Conservation (phyloP, 2,888 invertebrate species). For the Adelognathus sp. region DNA sequence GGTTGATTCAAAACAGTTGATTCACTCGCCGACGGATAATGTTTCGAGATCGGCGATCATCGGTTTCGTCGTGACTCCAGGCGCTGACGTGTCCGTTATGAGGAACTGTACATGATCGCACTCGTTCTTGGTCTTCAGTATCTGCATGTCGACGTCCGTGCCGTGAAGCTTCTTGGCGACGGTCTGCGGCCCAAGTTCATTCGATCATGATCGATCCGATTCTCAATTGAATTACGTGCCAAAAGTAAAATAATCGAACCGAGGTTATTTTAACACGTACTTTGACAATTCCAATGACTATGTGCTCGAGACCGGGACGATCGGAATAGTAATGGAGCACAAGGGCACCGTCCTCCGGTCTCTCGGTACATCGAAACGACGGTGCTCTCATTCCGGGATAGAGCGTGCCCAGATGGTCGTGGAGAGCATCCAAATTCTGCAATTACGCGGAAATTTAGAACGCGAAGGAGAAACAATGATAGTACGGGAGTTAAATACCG, state of each 20-base stretch:
- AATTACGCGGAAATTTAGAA: conserved; percentile 56
- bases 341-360: conserved; percentile 93
- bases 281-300: conserved; percentile 98
- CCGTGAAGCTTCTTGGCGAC: conserved; percentile 96
- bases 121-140: conserved; percentile 93
- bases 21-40: conserved; percentile 85
- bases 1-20: neutral
- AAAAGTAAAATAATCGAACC: neutral
- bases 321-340: conserved; percentile 98
- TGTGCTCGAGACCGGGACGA: conserved; percentile 95
- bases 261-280: conserved; percentile 81
- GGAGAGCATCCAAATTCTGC: conserved; percentile 97
- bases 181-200: conserved; percentile 83
- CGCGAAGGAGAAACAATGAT: too few species aligned
- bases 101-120: conserved; percentile 96
- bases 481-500: too few species aligned
- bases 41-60: conserved; percentile 89
- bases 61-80: conserved; percentile 85
- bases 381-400: conserved; percentile 98
- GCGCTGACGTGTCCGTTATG: conserved; percentile 91
- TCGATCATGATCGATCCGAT: neutral
- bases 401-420: conserved; percentile 95
- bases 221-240: neutral
- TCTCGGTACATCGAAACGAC: conserved; percentile 96
- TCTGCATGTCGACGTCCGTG: conserved; percentile 95